phyloP scores from a whole-genome alignment of 2,113 vertebrate species.

The Phoenicopterus ruber region DNA sequence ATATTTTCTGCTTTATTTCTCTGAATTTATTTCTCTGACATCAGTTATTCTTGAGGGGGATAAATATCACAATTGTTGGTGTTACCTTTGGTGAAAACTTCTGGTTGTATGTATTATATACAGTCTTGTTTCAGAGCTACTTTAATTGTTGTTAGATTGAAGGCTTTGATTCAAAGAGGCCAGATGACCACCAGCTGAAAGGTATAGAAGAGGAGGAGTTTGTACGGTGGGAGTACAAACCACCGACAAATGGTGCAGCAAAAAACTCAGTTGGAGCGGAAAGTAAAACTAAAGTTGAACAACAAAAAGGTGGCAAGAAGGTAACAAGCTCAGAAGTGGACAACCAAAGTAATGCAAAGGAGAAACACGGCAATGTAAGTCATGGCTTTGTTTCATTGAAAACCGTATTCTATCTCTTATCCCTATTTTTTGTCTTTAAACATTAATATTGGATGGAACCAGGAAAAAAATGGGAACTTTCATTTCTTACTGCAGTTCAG shows the following conservation, averaged over 20 bases:
- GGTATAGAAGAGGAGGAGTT: constrained; percentile 81
- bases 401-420: background rate
- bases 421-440: background rate
- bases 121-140: background rate
- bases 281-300: constrained; percentile 79
- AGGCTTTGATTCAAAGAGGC: constrained; percentile 89
- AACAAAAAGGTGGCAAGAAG: constrained; percentile 75
- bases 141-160: constrained; percentile 82
- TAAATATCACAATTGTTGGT: background rate
- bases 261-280: constrained; percentile 77
- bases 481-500: background rate
- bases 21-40: background rate
- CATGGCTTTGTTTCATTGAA: background rate
- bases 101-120: background rate
- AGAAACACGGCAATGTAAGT: constrained; percentile 86
- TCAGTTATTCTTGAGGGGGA: background rate
- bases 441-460: background rate
- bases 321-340: constrained; percentile 60
- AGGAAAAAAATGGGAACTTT: background rate
- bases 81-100: background rate
- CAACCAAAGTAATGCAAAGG: constrained; percentile 74
- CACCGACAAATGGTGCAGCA: constrained; percentile 76
- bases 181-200: constrained; percentile 92
- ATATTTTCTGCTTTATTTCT: background rate
- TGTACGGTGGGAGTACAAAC: constrained; percentile 90